phyloP scores from a whole-genome alignment of 2,888 invertebrate genomes.

The Pyrocoelia pectoralis region DNA sequence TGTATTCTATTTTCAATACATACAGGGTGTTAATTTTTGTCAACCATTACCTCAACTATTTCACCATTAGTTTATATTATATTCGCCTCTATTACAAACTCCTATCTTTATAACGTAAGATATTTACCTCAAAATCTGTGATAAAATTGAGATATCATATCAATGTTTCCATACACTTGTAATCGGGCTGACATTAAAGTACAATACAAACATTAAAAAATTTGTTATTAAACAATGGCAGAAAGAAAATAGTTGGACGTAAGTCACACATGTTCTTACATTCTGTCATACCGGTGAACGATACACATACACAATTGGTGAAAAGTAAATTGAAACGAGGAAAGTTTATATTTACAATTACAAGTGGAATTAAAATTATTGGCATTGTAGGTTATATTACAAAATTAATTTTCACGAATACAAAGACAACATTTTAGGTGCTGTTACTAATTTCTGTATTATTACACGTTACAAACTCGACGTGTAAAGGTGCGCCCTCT shows the following conservation, averaged over 20 bases:
- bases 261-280: conserved; percentile 40
- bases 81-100: too few relatives aligned
- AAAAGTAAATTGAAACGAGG: conserved; percentile 40
- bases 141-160: not conserved
- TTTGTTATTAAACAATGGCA: conserved; percentile 18
- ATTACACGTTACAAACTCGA: conserved; percentile 13
- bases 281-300: conserved; percentile 39
- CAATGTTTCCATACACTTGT: not conserved
- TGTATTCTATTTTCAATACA: conserved; percentile 36
- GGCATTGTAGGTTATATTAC: conserved; percentile 39
- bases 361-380: conserved; percentile 39
- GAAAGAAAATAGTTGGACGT: conserved; percentile 36
- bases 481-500: conserved; percentile 21
- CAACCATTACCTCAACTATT: conserved; percentile 30
- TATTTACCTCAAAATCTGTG: not conserved
- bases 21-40: conserved; percentile 30
- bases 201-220: not conserved
- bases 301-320: conserved; percentile 42
- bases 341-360: conserved; percentile 40
- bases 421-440: conserved; percentile 30
- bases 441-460: conserved; percentile 24
- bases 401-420: not conserved
- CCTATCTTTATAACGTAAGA: too few relatives aligned
- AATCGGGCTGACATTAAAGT: not conserved
- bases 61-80: not conserved